These are phyloP conservation scores for Sinotaia quadrata DNA, from an alignment of 2,888 invertebrate genomes.

Conservation along the genomic window DNA sequence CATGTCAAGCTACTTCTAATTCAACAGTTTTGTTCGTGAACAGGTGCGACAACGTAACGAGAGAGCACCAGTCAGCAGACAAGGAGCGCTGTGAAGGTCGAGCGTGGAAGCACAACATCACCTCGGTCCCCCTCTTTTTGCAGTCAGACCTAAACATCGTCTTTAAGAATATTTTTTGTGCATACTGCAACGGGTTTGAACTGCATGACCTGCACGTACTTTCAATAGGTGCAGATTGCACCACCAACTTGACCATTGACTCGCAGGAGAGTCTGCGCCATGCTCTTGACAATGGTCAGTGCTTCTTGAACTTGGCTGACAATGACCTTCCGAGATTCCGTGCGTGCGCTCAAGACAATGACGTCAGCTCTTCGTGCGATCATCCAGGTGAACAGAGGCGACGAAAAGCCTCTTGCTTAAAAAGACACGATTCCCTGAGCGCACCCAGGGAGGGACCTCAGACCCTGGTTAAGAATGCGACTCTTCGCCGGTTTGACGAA, in stretches of 20 bases:
- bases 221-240: background rate
- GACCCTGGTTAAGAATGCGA: too few species aligned
- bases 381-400: background rate
- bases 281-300: background rate
- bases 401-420: background rate
- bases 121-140: background rate
- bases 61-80: background rate
- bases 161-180: slow-evolving; percentile 33
- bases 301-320: background rate
- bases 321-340: background rate
- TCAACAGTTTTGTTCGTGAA: background rate
- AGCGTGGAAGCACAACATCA: background rate
- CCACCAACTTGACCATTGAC: background rate
- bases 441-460: background rate
- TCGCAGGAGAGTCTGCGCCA: background rate
- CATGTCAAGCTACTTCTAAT: too few species aligned
- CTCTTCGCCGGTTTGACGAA: too few species aligned
- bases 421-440: background rate
- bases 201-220: background rate
- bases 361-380: background rate
- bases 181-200: slow-evolving; percentile 26
- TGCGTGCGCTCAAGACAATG: background rate
- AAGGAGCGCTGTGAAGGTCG: background rate
- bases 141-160: background rate
- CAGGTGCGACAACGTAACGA: background rate